These are phyloP conservation scores for Cenopis cana DNA, from an alignment of 2,888 invertebrate genomes.

Conservation along the genomic window DNA sequence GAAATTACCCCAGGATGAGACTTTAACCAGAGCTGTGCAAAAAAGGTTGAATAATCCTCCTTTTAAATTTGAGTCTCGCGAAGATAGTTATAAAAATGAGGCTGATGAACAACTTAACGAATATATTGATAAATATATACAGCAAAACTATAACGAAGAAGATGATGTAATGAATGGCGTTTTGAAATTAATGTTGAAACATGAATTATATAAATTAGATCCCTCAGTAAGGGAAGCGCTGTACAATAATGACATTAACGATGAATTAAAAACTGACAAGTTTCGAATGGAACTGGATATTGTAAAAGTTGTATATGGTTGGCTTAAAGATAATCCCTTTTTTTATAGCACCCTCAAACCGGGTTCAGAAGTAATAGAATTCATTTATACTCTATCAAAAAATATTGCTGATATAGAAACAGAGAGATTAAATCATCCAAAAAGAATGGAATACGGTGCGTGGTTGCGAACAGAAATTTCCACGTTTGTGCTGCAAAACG, in stretches of 20 bases:
- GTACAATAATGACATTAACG: constrained; percentile 51
- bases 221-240: constrained; percentile 55
- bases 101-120: constrained; percentile 59
- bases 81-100: constrained; percentile 38
- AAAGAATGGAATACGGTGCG: constrained; percentile 56
- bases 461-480: constrained; percentile 55
- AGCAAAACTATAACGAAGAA: constrained; percentile 60
- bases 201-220: constrained; percentile 58
- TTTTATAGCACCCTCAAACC: constrained; percentile 54
- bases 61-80: neutral
- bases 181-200: constrained; percentile 59
- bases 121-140: constrained; percentile 61
- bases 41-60: constrained; percentile 42
- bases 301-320: constrained; percentile 65
- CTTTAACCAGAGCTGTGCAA: constrained; percentile 47
- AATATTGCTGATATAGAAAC: constrained; percentile 62
- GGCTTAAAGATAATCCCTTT: constrained; percentile 65
- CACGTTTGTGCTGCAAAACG: constrained; percentile 47
- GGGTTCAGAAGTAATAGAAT: constrained; percentile 57
- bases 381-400: constrained; percentile 60
- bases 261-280: constrained; percentile 51
- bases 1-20: constrained; percentile 56
- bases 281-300: constrained; percentile 62
- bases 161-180: constrained; percentile 60
- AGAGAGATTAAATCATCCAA: constrained; percentile 53